These are phyloP conservation scores for Ctenomys sociabilis DNA, from an alignment of 2,113 vertebrate species.

Conservation along the genomic window DNA sequence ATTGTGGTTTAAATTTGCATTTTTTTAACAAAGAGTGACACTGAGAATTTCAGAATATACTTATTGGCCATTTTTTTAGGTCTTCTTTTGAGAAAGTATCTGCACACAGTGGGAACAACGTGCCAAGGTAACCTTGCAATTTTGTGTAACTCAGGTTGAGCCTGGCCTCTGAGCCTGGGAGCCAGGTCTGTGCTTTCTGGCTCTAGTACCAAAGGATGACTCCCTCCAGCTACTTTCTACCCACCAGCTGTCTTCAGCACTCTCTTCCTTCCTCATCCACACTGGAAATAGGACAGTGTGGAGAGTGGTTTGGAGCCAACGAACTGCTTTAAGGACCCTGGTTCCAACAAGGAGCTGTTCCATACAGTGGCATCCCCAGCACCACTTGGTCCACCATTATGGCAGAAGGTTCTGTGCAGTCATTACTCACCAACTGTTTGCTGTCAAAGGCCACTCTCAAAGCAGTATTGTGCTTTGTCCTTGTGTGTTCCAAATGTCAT, in stretches of 20 bases:
- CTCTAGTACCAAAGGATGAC: not conserved
- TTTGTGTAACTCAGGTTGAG: not conserved
- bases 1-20: not conserved
- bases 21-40: not conserved
- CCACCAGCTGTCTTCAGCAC: not conserved
- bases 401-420: not conserved
- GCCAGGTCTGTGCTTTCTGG: not conserved
- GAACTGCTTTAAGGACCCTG: not conserved
- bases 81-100: not conserved
- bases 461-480: not conserved
- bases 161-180: not conserved
- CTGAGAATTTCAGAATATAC: not conserved
- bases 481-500: not conserved
- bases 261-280: not conserved
- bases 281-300: not conserved
- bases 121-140: not conserved
- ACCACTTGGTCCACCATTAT: not conserved
- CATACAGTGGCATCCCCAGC: not conserved
- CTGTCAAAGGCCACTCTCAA: not conserved
- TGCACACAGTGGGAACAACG: not conserved
- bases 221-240: not conserved
- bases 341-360: not conserved
- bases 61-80: not conserved
- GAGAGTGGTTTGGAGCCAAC: not conserved
- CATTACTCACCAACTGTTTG: not conserved